Evolutionary conservation across 2,113 vertebrate species (phyloP), one percentile per base, ranked within the genome.

Genomic region (Oncorhynchus kisutch): DNA sequence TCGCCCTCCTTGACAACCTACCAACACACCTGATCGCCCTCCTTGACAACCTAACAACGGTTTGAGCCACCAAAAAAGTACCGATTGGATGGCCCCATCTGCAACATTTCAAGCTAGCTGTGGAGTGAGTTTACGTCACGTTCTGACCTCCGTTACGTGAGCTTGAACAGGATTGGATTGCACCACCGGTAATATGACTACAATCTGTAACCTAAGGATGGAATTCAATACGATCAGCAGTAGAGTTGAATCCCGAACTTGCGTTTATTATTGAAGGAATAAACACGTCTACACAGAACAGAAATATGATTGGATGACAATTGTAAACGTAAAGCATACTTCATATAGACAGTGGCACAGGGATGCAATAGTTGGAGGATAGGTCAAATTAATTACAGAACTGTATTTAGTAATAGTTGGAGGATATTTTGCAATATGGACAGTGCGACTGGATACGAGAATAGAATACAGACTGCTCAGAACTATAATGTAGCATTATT

Each of bases 331-430:
- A 70, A 49, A 22, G n/a, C 20, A 8, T 70, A 70, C 45, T 70
- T 24, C 20, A 76, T 69, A 83, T 49, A 78, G 82, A 82, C 86
- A 16, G 49, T 91, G 91, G 91, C 90, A 91, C 91, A 88, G 70
- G 85, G 34, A 51, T 8, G 34, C 7, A 39, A 39, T 9, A 39
- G 34, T 39, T 6, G 31, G 31, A 34, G 31, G 6, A 7, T 84
- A 83, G 34, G 69, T n/a, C 71, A 57, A 67, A 68, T 12, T 1
- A 34, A 34, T 34, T 7, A 34, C 31, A 14, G 39, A 31, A 69
- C 68, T 54, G 5, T 12, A 54, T 54, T 12, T 54, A 54, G 51
- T 54, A 34, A 34, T 34, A 34, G 34, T 34, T 9, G 9, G 39
- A 39, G 39, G 39, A 9, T 39, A 39, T 39, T 9, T 9, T 68